phyloP scores from a whole-genome alignment of 1,140 invertebrate species.

The Mercenaria mercenaria region DNA sequence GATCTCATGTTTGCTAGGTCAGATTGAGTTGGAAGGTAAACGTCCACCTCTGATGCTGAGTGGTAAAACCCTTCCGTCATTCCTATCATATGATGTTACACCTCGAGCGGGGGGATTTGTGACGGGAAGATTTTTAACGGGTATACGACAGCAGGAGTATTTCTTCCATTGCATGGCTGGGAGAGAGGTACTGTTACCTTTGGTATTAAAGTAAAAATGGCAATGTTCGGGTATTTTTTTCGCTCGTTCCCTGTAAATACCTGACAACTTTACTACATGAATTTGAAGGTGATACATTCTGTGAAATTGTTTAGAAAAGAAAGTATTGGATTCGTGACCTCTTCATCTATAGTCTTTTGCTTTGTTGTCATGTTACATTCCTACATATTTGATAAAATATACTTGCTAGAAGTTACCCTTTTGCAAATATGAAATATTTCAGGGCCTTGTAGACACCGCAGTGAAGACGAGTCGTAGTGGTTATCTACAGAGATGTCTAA shows the following conservation, averaged over 20 bases:
- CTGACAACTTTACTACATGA: too few species aligned
- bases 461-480: constrained; percentile 98
- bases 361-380: too few species aligned
- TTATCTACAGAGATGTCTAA: constrained; percentile 98
- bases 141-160: constrained; percentile 98
- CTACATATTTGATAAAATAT: too few species aligned
- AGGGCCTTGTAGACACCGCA: constrained; percentile 91
- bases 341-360: too few species aligned
- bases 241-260: too few species aligned
- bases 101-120: constrained; percentile 99
- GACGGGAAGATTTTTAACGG: constrained; percentile 98
- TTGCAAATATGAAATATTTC: too few species aligned
- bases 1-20: constrained; percentile 98
- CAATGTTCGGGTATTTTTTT: neutral
- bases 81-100: constrained; percentile 95
- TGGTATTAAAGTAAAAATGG: neutral
- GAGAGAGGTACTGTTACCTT: constrained; percentile 91
- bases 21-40: constrained; percentile 99
- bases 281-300: too few species aligned
- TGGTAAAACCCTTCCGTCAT: constrained; percentile 97
- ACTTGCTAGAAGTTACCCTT: too few species aligned
- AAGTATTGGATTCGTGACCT: too few species aligned
- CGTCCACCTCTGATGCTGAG: constrained; percentile 97
- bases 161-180: constrained; percentile 99
- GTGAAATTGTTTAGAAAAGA: too few species aligned